Base-by-base conservation (phyloP, 1,140 invertebrate species). In the Coenobita brevimanus region DNA sequence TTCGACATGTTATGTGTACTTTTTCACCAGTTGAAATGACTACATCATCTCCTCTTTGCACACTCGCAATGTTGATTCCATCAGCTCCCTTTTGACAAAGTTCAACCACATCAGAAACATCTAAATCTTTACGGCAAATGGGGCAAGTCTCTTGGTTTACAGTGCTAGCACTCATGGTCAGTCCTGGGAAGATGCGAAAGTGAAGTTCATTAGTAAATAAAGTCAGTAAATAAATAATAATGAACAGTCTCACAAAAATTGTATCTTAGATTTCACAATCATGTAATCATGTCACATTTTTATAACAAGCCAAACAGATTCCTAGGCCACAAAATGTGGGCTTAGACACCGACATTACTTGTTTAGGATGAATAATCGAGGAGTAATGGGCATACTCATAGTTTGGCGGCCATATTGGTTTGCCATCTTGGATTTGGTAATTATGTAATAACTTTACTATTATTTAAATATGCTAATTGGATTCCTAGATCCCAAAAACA, bases 181-280 rank as follows among this genome's bases (percentile, higher is more conserved):
- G 33, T 36, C 38, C 33, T 3, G 38, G 10, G 46, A 36, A 76
- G 0, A 76, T 76, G 21, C 38, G 27, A 2, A 76, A 76, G 41
- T 73, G 36, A 73, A 73, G 33, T 2, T 73, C 69, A 73, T 73
- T 30, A 73, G 27, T 73, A 73, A 30, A 73, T 73, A 73, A 27
- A 73, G 21, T 73, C 27, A 1, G 69, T 33, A 73, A 73, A 73
- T 73, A 73, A 73, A 73, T 73, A 36, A 73, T 21, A 21, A 30
- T 6, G 17, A 3, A 73, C 67, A 73, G 0, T 8, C n/a, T n/a
- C n/a, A n/a, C n/a, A n/a, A n/a, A n/a, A n/a, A n/a, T n/a, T n/a
- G n/a, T n/a, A n/a, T n/a, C n/a, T n/a, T n/a, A n/a, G n/a, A n/a
- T n/a, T n/a, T n/a, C n/a, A n/a, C n/a, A n/a, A n/a, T n/a, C n/a